These are phyloP conservation scores for Gnatocerus cornutus DNA, from an alignment of 2,888 invertebrate genomes.

Conservation along the genomic window DNA sequence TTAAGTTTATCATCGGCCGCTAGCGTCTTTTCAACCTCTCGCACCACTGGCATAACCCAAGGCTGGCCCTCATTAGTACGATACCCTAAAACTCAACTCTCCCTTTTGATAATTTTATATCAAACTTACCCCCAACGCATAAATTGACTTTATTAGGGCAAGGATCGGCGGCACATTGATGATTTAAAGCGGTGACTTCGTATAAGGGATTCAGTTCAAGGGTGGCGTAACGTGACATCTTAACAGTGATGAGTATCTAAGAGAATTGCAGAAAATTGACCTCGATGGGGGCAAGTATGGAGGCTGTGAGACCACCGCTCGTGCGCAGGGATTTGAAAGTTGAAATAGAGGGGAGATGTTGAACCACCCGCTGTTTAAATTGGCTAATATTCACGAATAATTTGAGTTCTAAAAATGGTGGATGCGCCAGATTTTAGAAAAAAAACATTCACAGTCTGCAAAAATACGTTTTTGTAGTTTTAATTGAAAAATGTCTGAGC, in stretches of 20 bases:
- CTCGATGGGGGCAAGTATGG: too few relatives aligned
- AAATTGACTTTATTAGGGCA: conserved; percentile 92
- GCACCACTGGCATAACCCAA: conserved; percentile 98
- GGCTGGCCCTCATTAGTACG: conserved; percentile 94
- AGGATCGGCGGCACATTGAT: conserved; percentile 83
- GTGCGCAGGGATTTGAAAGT: conserved; percentile 4
- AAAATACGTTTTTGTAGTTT: too few relatives aligned
- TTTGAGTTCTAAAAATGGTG: neutral
- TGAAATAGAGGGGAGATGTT: too few relatives aligned
- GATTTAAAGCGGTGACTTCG: conserved; percentile 93
- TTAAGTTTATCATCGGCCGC: conserved; percentile 87
- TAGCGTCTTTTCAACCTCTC: conserved; percentile 88
- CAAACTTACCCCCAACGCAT: conserved; percentile 90
- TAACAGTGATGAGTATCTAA: too few relatives aligned
- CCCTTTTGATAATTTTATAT: too few relatives aligned
- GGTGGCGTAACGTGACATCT: conserved; percentile 74
- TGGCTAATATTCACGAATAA: too few relatives aligned
- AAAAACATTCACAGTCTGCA: too few relatives aligned
- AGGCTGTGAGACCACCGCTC: conserved; percentile 21
- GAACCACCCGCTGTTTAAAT: too few relatives aligned
- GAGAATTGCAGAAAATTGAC: too few relatives aligned
- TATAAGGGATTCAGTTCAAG: conserved; percentile 90
- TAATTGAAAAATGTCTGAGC: too few relatives aligned
- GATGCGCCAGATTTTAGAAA: too few relatives aligned
- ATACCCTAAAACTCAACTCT: conserved; percentile 79